Percentiles rank a stretch among this genome's conserved stretches.
Evolutionary conservation across 2,888 invertebrate species (phyloP).

Genomic region (Latheticus oryzae): DNA sequence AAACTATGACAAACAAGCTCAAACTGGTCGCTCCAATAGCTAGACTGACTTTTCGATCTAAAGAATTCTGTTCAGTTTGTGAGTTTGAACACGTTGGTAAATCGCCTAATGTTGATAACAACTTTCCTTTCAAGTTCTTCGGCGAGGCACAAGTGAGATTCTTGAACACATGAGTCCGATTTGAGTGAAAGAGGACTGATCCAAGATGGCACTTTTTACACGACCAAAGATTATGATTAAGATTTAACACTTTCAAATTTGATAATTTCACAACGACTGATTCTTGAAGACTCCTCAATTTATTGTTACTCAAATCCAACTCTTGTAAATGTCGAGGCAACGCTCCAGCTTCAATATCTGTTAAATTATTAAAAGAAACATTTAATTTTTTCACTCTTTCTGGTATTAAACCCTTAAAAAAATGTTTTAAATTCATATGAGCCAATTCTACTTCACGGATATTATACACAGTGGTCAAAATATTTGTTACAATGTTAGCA

Average conservation of each 20-base stretch:
- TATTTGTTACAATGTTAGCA: slow-evolving; percentile 69
- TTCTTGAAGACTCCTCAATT: slow-evolving; percentile 73
- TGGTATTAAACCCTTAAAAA: slow-evolving; percentile 71
- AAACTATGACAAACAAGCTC: slow-evolving; percentile 67
- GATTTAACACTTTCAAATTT: slow-evolving; percentile 68
- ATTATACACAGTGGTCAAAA: slow-evolving; percentile 71
- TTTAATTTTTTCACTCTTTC: slow-evolving; percentile 75
- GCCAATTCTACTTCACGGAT: slow-evolving; percentile 72
- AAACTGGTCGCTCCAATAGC: slow-evolving; percentile 66
- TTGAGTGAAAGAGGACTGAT: slow-evolving; percentile 70
- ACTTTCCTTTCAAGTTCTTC: slow-evolving; percentile 67
- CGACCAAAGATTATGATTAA: slow-evolving; percentile 76
- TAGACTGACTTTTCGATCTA: slow-evolving; percentile 66
- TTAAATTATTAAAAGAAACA: slow-evolving; percentile 79
- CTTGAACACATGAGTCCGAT: slow-evolving; percentile 69
- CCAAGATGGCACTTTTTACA: slow-evolving; percentile 76
- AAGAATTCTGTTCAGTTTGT: slow-evolving; percentile 63
- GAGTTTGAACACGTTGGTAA: slow-evolving; percentile 67
- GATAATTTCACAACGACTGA: slow-evolving; percentile 71
- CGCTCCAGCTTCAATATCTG: slow-evolving; percentile 69
- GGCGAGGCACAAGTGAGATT: slow-evolving; percentile 73
- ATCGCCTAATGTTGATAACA: slow-evolving; percentile 61
- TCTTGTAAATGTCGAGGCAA: slow-evolving; percentile 72
- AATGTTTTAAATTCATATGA: slow-evolving; percentile 68
- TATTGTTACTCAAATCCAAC: slow-evolving; percentile 81